These are phyloP conservation scores for Drosophila kanekoi DNA, from an alignment of 2,888 invertebrate genomes.

Conservation along the genomic window DNA sequence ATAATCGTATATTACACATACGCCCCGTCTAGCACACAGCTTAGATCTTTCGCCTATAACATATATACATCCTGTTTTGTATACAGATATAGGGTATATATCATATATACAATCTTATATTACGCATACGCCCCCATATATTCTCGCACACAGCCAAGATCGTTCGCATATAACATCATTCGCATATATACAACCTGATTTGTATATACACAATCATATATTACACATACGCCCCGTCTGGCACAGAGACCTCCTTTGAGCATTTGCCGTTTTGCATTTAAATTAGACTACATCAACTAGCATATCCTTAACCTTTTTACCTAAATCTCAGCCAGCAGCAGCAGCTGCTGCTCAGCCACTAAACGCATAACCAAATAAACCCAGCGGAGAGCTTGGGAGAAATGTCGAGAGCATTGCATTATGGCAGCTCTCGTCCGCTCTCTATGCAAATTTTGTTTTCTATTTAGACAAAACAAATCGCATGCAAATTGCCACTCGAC, in stretches of 20 bases:
- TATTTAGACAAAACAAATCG: constrained; percentile 71
- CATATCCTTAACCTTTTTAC: constrained; percentile 81
- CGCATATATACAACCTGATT: constrained; percentile 3
- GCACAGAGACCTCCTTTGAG: constrained; percentile 24
- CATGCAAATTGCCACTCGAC: constrained; percentile 79
- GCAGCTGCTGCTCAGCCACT: constrained; percentile 30
- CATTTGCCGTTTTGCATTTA: constrained; percentile 61
- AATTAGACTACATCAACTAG: constrained; percentile 59
- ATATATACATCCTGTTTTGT: constrained; percentile 7
- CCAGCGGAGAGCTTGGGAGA: constrained; percentile 16
- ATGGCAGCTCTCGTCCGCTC: constrained; percentile 48
- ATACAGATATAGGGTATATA: too few relatives aligned
- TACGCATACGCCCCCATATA: constrained; percentile 47
- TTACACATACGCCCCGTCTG: constrained; percentile 58
- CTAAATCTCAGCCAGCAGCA: constrained; percentile 62
- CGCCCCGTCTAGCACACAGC: constrained; percentile 31
- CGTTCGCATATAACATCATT: constrained; percentile 32
- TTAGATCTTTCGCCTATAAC: not conserved
- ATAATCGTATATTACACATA: constrained; percentile 47
- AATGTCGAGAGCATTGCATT: constrained; percentile 64
- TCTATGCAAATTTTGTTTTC: constrained; percentile 62
- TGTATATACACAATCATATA: not conserved
- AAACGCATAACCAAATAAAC: constrained; percentile 61
- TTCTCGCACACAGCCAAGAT: constrained; percentile 30
- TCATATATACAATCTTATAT: constrained; percentile 12